Percentiles rank a stretch among this genome's conserved stretches.
phyloP scores from a whole-genome alignment of 1,140 invertebrate genomes.

The Aphaenogaster floridana region DNA sequence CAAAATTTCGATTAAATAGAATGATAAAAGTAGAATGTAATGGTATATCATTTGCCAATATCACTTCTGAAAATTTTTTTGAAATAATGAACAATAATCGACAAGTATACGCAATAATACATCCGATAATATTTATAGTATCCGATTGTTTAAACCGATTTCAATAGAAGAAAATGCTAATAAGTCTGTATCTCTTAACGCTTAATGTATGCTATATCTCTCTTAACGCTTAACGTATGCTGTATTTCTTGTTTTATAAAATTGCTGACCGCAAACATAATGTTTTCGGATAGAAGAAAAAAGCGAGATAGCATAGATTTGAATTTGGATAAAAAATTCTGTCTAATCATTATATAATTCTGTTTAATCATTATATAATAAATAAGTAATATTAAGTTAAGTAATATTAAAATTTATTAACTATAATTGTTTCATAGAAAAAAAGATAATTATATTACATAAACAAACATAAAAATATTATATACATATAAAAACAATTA shows the following conservation, averaged over 20 bases:
- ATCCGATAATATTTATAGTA: not conserved
- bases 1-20: too few relatives aligned
- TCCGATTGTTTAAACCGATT: not conserved
- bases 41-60: too few relatives aligned
- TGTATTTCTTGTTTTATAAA: not conserved
- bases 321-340: not conserved
- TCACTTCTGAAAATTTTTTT: too few relatives aligned
- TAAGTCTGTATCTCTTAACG: too few relatives aligned
- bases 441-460: too few relatives aligned
- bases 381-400: not conserved
- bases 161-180: not conserved
- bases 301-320: not conserved
- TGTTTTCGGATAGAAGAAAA: not conserved
- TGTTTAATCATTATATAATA: not conserved
- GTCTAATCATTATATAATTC: not conserved
- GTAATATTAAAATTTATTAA: too few relatives aligned
- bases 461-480: too few relatives aligned
- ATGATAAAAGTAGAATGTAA: too few relatives aligned
- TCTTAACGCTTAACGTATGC: too few relatives aligned
- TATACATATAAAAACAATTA: too few relatives aligned
- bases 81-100: not conserved
- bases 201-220: too few relatives aligned
- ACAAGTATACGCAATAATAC: not conserved
- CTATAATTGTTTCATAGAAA: too few relatives aligned
- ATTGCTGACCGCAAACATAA: not conserved